Conservation (phyloP, 2,888 invertebrate genomes). For the Micoletzkya japonica region DNA sequence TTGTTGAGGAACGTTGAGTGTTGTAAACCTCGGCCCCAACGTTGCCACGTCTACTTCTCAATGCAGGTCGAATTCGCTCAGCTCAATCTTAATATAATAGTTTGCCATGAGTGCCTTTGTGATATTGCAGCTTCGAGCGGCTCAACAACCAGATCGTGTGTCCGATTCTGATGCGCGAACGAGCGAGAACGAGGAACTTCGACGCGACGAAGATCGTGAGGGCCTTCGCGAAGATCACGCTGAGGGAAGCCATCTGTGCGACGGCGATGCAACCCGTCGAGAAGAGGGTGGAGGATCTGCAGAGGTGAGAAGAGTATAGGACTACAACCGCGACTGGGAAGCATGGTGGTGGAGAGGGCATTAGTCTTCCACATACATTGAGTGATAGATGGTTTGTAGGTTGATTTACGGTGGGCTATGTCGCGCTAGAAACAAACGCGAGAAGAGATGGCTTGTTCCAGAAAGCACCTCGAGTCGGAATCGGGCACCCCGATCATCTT, state of each 20-base stretch:
- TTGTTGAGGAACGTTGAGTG: neutral
- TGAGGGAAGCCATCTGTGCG: slow-evolving; percentile 41
- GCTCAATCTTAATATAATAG: neutral
- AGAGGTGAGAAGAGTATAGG: neutral
- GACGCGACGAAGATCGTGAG: slow-evolving; percentile 58
- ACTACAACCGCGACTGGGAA: neutral
- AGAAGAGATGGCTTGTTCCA: too few relatives aligned
- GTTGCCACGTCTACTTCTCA: neutral
- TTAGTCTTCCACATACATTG: neutral
- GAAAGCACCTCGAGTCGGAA: too few relatives aligned
- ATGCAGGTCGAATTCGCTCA: neutral
- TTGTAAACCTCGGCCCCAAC: neutral
- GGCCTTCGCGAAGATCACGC: slow-evolving; percentile 54
- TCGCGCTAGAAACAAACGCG: too few relatives aligned
- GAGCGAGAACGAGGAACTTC: slow-evolving; percentile 48
- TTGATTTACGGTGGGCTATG: neutral
- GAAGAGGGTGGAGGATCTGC: neutral
- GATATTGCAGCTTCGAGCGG: slow-evolving; percentile 44
- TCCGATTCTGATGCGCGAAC: slow-evolving; percentile 51
- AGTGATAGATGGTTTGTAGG: neutral
- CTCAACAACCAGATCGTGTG: slow-evolving; percentile 58
- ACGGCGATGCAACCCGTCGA: too few relatives aligned
- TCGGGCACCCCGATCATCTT: too few relatives aligned
- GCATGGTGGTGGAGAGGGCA: neutral
- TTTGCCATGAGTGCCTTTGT: neutral